Base-by-base conservation (phyloP, 2,888 invertebrate genomes). In the Flabesymbios commensalis region DNA sequence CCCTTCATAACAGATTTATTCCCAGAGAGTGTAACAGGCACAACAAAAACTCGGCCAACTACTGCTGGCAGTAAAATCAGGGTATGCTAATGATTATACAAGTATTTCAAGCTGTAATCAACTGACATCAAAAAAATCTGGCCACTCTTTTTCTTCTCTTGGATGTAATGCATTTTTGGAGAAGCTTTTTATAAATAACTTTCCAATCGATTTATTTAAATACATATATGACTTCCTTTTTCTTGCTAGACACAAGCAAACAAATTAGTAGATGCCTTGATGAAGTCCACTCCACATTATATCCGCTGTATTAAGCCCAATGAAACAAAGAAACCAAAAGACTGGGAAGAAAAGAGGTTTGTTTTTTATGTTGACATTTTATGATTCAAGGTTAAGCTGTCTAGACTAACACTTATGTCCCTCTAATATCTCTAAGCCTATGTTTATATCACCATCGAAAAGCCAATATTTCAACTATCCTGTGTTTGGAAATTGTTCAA, bases 251-350 rank as follows among this genome's bases (percentile, higher is more conserved):
- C 83, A 43, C 88, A 89, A 78, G 88, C 89, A 19, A 88, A 88
- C 79, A 84, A 86, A 63, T 82, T 89, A 57, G 88, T 89, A 7
- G 86, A 86, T 3, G 87, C 88, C 43, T 78, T 89, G 71, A 88
- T 87, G 87, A 85, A 86, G 72, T 88, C 88, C 75, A 87, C 87
- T 3, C 89, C 89, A 5, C 88, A 89, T 79, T 89, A 89, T 76
- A 88, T 89, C 63, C 83, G 89, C 54, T 89, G 89, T 76, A 88
- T 89, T 71, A 89, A 89, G 76, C 89, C 89, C 19, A 89, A 89
- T 76, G 88, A 89, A 75, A 88, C 88, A 24, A 89, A 89, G 78
- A 84, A 84, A 68, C 84, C 88, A 1, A 81, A 85, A 26, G 88
- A 89, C 73, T 89, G 88, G 87, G 88, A 89, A 70, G 86, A 87